Evolutionary conservation across 2,888 invertebrate species (phyloP).

Genomic region (Abrostola triplasia): DNA sequence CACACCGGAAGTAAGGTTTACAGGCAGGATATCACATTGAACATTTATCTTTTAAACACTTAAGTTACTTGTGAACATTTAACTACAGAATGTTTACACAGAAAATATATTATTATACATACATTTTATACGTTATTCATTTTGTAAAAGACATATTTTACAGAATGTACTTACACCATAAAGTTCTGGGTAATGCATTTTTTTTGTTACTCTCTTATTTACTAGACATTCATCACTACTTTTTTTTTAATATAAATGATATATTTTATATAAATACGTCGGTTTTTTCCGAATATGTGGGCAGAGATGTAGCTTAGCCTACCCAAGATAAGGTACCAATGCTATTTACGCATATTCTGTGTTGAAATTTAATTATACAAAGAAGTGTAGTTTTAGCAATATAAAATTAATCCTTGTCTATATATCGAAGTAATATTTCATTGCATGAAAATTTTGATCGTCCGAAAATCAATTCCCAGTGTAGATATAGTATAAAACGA

Average conservation of each 20-base stretch:
- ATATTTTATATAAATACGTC: background rate
- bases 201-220: slow-evolving; percentile 33
- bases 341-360: slow-evolving; percentile 28
- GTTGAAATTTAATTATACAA: slow-evolving; percentile 14
- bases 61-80: slow-evolving; percentile 64
- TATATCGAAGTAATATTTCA: slow-evolving; percentile 18
- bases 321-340: too few species aligned
- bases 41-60: slow-evolving; percentile 76
- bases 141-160: slow-evolving; percentile 41
- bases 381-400: background rate
- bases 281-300: too few species aligned
- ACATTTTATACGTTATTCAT: slow-evolving; percentile 19
- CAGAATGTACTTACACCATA: slow-evolving; percentile 22
- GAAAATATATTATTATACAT: slow-evolving; percentile 32
- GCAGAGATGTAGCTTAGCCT: too few species aligned
- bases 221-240: slow-evolving; percentile 13
- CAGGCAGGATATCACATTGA: slow-evolving; percentile 88
- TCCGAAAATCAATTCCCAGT: slow-evolving; percentile 29
- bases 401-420: slow-evolving; percentile 3
- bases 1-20: slow-evolving; percentile 82
- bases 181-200: slow-evolving; percentile 18
- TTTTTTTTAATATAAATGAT: background rate
- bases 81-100: slow-evolving; percentile 57
- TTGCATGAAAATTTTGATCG: slow-evolving; percentile 26
- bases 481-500: slow-evolving; percentile 35